phyloP scores from a whole-genome alignment of 2,888 invertebrate genomes.

The Siphonodentalium dalli region DNA sequence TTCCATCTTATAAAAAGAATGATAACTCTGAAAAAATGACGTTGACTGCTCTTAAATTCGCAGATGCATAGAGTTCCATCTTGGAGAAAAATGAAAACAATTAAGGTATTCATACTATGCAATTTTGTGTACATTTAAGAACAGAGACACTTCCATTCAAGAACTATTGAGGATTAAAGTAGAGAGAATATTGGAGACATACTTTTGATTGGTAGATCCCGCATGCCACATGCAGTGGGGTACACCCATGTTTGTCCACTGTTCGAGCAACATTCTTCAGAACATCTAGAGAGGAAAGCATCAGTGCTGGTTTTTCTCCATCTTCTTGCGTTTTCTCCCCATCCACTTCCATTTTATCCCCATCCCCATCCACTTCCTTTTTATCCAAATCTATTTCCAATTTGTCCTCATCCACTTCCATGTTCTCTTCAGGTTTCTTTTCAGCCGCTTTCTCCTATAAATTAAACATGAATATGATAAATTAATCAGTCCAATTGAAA shows the following conservation, averaged over 20 bases:
- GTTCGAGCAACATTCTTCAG: conserved; percentile 57
- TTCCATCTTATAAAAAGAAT: too few species aligned
- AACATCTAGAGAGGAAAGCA: conserved; percentile 37
- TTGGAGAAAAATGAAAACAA: too few species aligned
- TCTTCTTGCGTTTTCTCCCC: conserved; percentile 4
- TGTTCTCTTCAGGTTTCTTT: conserved; percentile 27
- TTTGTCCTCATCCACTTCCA: conserved; percentile 26
- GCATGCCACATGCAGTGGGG: conserved; percentile 60
- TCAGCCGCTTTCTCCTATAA: conserved; percentile 19
- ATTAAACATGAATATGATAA: too few species aligned
- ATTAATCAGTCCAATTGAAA: too few species aligned
- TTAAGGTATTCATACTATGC: too few species aligned
- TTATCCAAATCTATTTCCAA: neutral
- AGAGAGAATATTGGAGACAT: too few species aligned
- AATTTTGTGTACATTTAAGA: too few species aligned
- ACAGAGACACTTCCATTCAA: too few species aligned
- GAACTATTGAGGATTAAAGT: too few species aligned
- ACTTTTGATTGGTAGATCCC: conserved; percentile 35
- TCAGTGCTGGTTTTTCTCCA: neutral
- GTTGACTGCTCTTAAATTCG: too few species aligned
- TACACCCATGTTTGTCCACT: conserved; percentile 58
- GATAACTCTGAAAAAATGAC: too few species aligned
- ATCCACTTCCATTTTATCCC: conserved; percentile 8
- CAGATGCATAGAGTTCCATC: too few species aligned
- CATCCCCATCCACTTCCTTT: conserved; percentile 24